A percentile compares a stretch with the other conserved stretches of the same genome.
phyloP scores from a whole-genome alignment of 2,797 vertebrate species.

The Anguilla pacifica region DNA sequence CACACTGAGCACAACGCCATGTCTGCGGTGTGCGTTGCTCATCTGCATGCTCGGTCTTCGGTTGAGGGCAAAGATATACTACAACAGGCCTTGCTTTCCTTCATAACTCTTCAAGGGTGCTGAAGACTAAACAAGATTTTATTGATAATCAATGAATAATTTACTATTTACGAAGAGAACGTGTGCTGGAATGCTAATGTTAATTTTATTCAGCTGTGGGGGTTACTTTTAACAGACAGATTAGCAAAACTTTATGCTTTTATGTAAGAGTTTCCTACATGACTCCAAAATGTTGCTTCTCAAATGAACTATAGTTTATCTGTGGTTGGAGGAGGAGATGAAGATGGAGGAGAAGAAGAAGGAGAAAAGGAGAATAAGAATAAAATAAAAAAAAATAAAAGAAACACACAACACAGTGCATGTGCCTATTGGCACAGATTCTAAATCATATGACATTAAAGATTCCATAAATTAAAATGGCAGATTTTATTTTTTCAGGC shows the following conservation, averaged over 20 bases:
- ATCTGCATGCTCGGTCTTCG: neutral
- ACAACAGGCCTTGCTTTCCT: neutral
- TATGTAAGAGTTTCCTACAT: neutral
- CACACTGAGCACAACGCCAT: neutral
- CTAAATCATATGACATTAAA: neutral
- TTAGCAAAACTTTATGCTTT: neutral
- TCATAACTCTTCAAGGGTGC: neutral
- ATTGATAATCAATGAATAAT: conserved; percentile 9
- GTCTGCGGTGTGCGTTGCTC: neutral
- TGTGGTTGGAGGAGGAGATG: neutral
- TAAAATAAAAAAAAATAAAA: too few species aligned
- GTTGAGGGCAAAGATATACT: neutral
- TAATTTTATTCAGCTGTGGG: neutral
- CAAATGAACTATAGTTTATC: neutral
- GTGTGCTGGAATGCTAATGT: neutral
- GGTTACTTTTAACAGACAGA: neutral
- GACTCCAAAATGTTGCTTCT: neutral
- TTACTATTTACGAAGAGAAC: neutral
- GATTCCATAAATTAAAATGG: neutral
- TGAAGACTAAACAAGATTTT: neutral
- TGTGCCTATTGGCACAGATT: too few species aligned
- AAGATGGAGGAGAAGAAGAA: neutral
- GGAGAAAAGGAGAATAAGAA: too few species aligned
- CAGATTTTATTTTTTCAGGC: too few species aligned
- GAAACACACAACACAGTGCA: too few species aligned